These are phyloP conservation scores for Perizoma flavofasciatum DNA, from an alignment of 2,888 invertebrate genomes.

Conservation along the genomic window DNA sequence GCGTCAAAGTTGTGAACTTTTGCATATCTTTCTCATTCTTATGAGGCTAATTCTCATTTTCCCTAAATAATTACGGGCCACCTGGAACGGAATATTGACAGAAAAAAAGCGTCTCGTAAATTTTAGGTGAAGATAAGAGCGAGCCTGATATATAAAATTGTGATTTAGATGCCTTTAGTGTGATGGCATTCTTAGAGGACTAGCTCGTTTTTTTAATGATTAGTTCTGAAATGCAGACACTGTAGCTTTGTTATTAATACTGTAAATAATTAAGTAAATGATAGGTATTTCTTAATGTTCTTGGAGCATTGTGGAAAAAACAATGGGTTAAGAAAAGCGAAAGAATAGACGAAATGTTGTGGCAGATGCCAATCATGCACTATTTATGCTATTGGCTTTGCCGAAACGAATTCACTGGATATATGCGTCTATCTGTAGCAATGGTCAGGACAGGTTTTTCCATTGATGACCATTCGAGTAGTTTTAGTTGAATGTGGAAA, in stretches of 20 bases:
- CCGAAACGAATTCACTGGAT: neutral
- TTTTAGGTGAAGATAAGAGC: slow-evolving; percentile 48
- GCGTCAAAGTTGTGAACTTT: slow-evolving; percentile 68
- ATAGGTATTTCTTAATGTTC: slow-evolving; percentile 10
- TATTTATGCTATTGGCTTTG: neutral
- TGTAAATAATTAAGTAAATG: slow-evolving; percentile 42
- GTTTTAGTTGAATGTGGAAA: too few species aligned
- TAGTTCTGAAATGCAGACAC: slow-evolving; percentile 60
- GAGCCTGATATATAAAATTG: slow-evolving; percentile 70
- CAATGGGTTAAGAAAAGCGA: neutral
- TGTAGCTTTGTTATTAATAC: slow-evolving; percentile 64
- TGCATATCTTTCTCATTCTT: slow-evolving; percentile 73
- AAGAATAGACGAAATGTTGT: slow-evolving; percentile 10
- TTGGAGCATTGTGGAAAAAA: slow-evolving; percentile 1
- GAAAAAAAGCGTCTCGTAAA: too few species aligned
- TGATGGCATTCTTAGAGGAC: slow-evolving; percentile 52
- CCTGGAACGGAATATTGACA: too few species aligned
- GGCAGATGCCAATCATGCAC: neutral
- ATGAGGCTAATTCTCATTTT: slow-evolving; percentile 34
- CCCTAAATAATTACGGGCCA: neutral
- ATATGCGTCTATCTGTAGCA: too few species aligned
- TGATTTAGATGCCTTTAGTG: slow-evolving; percentile 80
- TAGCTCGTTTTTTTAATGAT: slow-evolving; percentile 38
- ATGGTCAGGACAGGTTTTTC: too few species aligned
- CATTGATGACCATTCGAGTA: too few species aligned